Evolutionary conservation across 1,140 invertebrate species (phyloP), one percentile per base, ranked within the genome.

Genomic region (Formica selysi): DNA sequence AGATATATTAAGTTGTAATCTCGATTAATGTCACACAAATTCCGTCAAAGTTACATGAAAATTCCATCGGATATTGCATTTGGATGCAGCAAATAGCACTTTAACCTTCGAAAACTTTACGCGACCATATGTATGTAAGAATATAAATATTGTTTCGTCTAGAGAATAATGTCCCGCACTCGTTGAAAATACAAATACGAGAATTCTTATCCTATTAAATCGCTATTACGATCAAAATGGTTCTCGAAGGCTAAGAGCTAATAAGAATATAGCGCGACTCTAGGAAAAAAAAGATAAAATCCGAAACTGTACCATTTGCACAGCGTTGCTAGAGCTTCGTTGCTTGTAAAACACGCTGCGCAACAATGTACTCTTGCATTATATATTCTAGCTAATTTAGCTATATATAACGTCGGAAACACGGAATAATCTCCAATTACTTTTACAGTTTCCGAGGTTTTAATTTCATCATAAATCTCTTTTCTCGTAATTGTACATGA

Each of bases 71-170:
- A 71, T 44, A n/a, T 73, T 32, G 19, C 11, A 41, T 32, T 11
- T 16, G n/a, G 19, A 57, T 54, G 10, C 4, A 57, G n/a, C 22
- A 32, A 8, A 76, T 64, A 78, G 29, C 41, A 19, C 5, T 83
- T 83, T 83, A 83, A 73, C 68, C 68, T 83, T 83, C 54, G 67
- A 83, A 73, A 83, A 83, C 38, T 51, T 51, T 73, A 73, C 26
- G 22, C 13, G 3, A 73, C 32, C 3, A 48, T 3, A 1, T 22
- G 19, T 48, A 29, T 78, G 41, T 73, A 83, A 83, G 67, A 81
- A 81, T 81, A 73, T 83, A 83, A 83, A 83, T 48, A 73, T 71
- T 38, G 38, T 81, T 29, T 71, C 22, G 13, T 61, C 16, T 83
- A 61, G 2, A 51, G 16, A 51, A 51, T 61, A 83, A 71, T 36